Evolutionary conservation across 2,113 vertebrate species (phyloP).

Genomic region (Albula goreensis): DNA sequence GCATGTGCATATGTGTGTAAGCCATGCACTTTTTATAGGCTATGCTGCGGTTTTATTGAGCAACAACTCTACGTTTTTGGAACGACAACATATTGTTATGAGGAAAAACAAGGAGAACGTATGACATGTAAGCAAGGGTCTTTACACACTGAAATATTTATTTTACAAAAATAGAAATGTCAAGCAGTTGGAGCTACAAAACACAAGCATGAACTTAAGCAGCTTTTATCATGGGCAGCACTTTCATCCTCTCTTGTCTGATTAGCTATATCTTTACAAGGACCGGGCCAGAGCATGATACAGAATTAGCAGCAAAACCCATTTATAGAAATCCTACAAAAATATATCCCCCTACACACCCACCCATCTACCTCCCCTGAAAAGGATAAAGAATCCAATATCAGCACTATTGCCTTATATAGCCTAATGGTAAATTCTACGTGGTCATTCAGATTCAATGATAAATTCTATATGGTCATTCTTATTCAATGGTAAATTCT

Average conservation of each 20-base stretch:
- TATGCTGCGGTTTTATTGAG: too few species aligned
- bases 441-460: background rate
- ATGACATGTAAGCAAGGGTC: background rate
- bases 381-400: background rate
- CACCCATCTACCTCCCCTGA: slow-evolving; percentile 1
- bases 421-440: slow-evolving; percentile 1
- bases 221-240: slow-evolving; percentile 50
- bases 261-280: slow-evolving; percentile 35
- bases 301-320: slow-evolving; percentile 43
- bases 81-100: background rate
- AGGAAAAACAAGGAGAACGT: background rate
- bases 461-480: slow-evolving; percentile 1
- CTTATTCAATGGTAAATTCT: slow-evolving; percentile 7
- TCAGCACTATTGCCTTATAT: background rate
- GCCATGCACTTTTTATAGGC: too few species aligned
- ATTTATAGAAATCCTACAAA: slow-evolving; percentile 28
- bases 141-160: slow-evolving; percentile 51
- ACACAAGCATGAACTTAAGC: slow-evolving; percentile 49
- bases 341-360: background rate
- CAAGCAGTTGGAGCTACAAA: slow-evolving; percentile 48
- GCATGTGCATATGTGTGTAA: too few species aligned
- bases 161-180: slow-evolving; percentile 56
- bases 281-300: slow-evolving; percentile 45
- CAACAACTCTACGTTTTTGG: too few species aligned
- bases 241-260: slow-evolving; percentile 35